phyloP scores from a whole-genome alignment of 1,140 invertebrate genomes.

The Drosophila carrolli region DNA sequence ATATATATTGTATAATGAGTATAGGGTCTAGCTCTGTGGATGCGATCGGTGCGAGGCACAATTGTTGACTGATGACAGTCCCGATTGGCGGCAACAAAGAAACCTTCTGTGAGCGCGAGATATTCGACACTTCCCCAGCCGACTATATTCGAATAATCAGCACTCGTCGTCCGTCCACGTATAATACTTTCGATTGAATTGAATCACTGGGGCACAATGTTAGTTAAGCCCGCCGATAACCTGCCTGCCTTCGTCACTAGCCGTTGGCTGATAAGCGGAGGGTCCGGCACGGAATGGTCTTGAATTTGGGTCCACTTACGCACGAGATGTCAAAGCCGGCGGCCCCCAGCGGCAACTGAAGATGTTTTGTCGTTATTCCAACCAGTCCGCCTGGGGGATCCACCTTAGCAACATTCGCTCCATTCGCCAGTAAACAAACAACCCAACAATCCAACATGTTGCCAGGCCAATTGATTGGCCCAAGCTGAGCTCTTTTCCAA shows the following conservation, averaged over 20 bases:
- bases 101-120: conserved; percentile 53
- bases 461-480: conserved; percentile 61
- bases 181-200: conserved; percentile 63
- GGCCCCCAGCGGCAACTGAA: conserved; percentile 26
- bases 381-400: conserved; percentile 3
- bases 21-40: conserved; percentile 1
- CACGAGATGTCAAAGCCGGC: conserved; percentile 46
- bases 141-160: conserved; percentile 16
- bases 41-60: conserved; percentile 47
- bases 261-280: conserved; percentile 50
- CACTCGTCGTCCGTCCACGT: conserved; percentile 7
- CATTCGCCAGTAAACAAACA: conserved; percentile 32
- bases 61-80: conserved; percentile 56
- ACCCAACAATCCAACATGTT: conserved; percentile 63
- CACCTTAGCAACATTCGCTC: conserved; percentile 48
- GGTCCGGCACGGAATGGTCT: conserved; percentile 62
- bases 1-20: conserved; percentile 2
- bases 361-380: conserved; percentile 46
- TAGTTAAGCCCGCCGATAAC: conserved; percentile 64
- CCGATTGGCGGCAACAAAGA: conserved; percentile 52
- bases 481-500: not conserved
- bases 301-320: conserved; percentile 68
- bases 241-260: conserved; percentile 50
- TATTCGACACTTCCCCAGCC: conserved; percentile 30
- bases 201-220: conserved; percentile 63